Percentiles rank a stretch among this genome's conserved stretches.
phyloP scores from a whole-genome alignment of 2,888 invertebrate species.

The Cheilosia soror region DNA sequence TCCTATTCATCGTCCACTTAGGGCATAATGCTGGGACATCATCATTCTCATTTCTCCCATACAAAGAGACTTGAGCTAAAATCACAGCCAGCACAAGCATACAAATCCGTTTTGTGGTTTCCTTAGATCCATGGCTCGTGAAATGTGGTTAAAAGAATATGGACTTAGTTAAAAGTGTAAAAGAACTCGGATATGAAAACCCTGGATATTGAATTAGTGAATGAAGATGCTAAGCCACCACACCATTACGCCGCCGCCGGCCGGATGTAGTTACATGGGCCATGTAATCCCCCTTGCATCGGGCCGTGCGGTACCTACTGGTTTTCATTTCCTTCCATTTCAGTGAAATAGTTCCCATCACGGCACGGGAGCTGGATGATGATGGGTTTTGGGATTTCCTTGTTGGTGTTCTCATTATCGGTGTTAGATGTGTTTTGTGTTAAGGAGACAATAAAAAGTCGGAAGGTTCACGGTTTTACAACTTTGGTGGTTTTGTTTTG shows the following conservation, averaged over 20 bases:
- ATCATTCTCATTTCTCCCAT: slow-evolving; percentile 29
- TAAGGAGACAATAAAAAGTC: slow-evolving; percentile 66
- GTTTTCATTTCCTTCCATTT: slow-evolving; percentile 37
- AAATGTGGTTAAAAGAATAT: slow-evolving; percentile 23
- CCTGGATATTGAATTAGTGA: slow-evolving; percentile 46
- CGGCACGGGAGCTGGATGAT: slow-evolving; percentile 20
- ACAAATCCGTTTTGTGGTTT: slow-evolving; percentile 39
- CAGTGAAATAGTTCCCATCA: slow-evolving; percentile 45
- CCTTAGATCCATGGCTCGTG: slow-evolving; percentile 25
- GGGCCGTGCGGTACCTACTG: slow-evolving; percentile 3
- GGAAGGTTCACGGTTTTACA: slow-evolving; percentile 68
- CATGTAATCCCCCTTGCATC: slow-evolving; percentile 37
- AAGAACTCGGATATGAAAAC: not conserved
- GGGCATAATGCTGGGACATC: slow-evolving; percentile 54
- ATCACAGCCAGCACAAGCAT: slow-evolving; percentile 20
- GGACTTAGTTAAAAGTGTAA: slow-evolving; percentile 35
- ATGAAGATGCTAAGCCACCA: slow-evolving; percentile 1
- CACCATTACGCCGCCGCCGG: not conserved
- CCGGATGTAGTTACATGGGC: slow-evolving; percentile 24
- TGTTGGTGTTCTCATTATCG: slow-evolving; percentile 66
- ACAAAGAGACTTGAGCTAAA: slow-evolving; percentile 24
- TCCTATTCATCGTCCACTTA: slow-evolving; percentile 61
- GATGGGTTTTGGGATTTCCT: slow-evolving; percentile 11
- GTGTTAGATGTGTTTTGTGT: slow-evolving; percentile 63
- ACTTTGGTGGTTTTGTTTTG: slow-evolving; percentile 44